phyloP scores from a whole-genome alignment of 2,113 vertebrate species.

The Condylura cristata region DNA sequence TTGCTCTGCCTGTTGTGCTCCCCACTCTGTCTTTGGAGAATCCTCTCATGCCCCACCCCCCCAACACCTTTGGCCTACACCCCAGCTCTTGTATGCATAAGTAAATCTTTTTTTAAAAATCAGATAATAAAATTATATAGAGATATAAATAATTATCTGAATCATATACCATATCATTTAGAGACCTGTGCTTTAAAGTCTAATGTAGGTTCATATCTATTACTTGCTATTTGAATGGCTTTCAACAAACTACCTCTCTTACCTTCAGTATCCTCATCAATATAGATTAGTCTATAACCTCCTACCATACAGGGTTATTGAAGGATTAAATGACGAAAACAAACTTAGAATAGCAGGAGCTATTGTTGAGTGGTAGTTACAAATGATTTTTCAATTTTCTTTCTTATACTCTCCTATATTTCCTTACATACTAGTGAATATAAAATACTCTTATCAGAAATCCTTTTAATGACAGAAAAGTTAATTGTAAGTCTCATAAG shows the following conservation, averaged over 20 bases:
- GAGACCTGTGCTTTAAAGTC: background rate
- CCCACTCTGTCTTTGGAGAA: too few species aligned
- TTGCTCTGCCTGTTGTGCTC: too few species aligned
- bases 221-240: slow-evolving; percentile 4
- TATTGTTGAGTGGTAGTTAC: background rate
- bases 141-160: background rate
- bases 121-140: slow-evolving; percentile 24
- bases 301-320: background rate
- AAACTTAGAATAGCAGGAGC: slow-evolving; percentile 27
- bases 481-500: slow-evolving; percentile 29
- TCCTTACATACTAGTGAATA: background rate
- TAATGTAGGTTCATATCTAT: slow-evolving; percentile 12
- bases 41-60: too few species aligned
- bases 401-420: background rate
- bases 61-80: too few species aligned
- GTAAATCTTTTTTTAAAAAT: too few species aligned
- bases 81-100: too few species aligned
- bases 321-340: slow-evolving; percentile 26
- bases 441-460: background rate
- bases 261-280: background rate
- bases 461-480: background rate
- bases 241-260: slow-evolving; percentile 17
- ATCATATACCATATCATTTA: background rate
- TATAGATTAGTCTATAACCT: background rate
- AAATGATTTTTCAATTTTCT: slow-evolving; percentile 40